Evolutionary conservation across 2,888 invertebrate species (phyloP).

Genomic region (Drosophila lacicola): DNA sequence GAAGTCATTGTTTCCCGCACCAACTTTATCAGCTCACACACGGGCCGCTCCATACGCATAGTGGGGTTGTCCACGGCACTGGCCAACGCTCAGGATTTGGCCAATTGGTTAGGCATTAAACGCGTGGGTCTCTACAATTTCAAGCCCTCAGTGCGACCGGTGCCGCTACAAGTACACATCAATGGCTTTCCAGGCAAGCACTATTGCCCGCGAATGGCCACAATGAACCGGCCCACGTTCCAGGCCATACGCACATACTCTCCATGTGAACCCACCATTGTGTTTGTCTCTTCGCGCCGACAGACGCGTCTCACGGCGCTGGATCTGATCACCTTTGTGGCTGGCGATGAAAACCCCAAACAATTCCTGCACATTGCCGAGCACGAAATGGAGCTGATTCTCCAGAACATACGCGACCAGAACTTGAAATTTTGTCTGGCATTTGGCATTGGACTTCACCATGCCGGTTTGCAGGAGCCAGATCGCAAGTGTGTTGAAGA

Average conservation of each 20-base stretch:
- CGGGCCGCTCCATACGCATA: constrained; percentile 92
- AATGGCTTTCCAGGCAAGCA: constrained; percentile 98
- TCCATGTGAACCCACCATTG: constrained; percentile 94
- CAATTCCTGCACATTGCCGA: constrained; percentile 97
- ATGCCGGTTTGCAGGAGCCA: constrained; percentile 97
- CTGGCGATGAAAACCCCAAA: constrained; percentile 96
- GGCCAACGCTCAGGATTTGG: constrained; percentile 98
- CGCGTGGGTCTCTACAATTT: constrained; percentile 98
- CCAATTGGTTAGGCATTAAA: constrained; percentile 97
- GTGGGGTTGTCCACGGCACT: constrained; percentile 98
- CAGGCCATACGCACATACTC: constrained; percentile 97
- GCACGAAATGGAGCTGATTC: constrained; percentile 92
- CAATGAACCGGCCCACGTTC: constrained; percentile 99
- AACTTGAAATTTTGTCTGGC: constrained; percentile 97
- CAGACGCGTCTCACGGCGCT: constrained; percentile 98
- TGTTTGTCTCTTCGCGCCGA: constrained; percentile 98
- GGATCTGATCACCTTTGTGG: constrained; percentile 95
- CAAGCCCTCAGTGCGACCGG: constrained; percentile 98
- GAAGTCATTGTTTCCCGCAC: constrained; percentile 99
- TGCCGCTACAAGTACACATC: constrained; percentile 96
- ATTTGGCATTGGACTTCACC: constrained; percentile 99
- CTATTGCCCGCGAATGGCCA: constrained; percentile 99
- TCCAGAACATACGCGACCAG: constrained; percentile 91
- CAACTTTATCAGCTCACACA: constrained; percentile 97
- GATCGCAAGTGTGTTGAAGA: constrained; percentile 97